Percentiles rank a stretch among this genome's conserved stretches.
These are phyloP conservation scores for Drosophila nannoptera DNA, from an alignment of 1,140 invertebrate species.

Conservation along the genomic window DNA sequence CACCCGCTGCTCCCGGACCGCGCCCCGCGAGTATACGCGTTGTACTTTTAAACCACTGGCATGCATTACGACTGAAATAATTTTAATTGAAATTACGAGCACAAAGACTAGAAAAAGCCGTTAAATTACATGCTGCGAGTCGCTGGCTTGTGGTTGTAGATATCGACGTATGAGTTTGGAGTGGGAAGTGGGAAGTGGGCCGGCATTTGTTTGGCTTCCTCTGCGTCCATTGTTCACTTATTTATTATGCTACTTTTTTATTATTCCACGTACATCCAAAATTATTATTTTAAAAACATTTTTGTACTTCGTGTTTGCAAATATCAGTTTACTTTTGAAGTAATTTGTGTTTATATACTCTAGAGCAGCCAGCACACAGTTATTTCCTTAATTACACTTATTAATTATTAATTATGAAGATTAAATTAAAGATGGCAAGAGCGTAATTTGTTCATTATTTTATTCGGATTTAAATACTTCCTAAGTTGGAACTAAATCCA, in stretches of 20 bases:
- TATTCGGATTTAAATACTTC: no score
- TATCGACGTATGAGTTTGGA: background rate
- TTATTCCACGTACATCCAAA: conserved; percentile 1
- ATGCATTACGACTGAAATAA: conserved; percentile 60
- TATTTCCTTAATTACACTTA: no score
- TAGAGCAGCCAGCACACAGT: no score
- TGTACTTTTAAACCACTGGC: conserved; percentile 21
- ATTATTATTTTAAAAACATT: background rate
- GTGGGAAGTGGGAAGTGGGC: background rate
- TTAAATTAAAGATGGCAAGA: no score
- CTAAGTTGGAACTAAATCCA: no score
- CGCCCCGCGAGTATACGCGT: background rate
- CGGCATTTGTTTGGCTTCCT: conserved; percentile 19
- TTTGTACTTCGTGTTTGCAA: conserved; percentile 14
- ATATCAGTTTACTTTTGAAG: background rate
- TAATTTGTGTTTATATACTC: no score
- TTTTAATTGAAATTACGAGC: conserved; percentile 72
- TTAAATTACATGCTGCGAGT: conserved; percentile 50
- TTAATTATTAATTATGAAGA: no score
- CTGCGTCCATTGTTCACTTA: conserved; percentile 9
- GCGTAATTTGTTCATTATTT: no score
- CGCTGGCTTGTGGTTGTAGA: background rate
- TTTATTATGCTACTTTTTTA: conserved; percentile 5
- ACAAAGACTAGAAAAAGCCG: conserved; percentile 31
- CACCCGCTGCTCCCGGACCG: background rate